These are phyloP conservation scores for Gari tellinella DNA, from an alignment of 2,888 invertebrate genomes.

Conservation along the genomic window DNA sequence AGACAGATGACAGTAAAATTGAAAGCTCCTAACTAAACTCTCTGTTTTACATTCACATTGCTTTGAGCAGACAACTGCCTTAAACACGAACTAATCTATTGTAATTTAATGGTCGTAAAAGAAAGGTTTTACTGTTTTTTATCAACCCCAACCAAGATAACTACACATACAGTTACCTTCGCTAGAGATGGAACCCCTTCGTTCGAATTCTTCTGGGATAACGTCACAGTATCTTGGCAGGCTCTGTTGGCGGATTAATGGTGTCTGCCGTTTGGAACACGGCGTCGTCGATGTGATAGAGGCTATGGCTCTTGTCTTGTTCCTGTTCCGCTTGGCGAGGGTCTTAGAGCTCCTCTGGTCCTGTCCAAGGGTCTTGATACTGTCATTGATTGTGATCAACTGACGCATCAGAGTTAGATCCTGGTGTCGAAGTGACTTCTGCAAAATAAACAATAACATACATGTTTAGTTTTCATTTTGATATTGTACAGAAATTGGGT, in stretches of 20 bases:
- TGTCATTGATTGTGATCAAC: constrained; percentile 58
- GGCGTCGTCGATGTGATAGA: constrained; percentile 43
- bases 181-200: constrained; percentile 37
- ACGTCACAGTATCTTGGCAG: constrained; percentile 56
- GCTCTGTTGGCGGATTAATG: constrained; percentile 55
- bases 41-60: too few relatives aligned
- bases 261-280: constrained; percentile 43
- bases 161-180: constrained; percentile 35
- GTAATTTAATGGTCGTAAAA: too few relatives aligned
- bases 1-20: too few relatives aligned
- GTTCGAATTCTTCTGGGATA: constrained; percentile 47
- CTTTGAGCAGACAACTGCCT: too few relatives aligned
- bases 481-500: too few relatives aligned
- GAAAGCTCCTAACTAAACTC: too few relatives aligned
- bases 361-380: constrained; percentile 49
- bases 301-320: constrained; percentile 22
- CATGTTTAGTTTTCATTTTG: too few relatives aligned
- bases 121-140: too few relatives aligned
- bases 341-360: constrained; percentile 42
- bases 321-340: constrained; percentile 31
- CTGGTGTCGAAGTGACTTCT: constrained; percentile 61
- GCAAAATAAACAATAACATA: constrained; percentile 4
- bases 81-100: too few relatives aligned
- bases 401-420: constrained; percentile 60
- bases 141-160: too few relatives aligned